Evolutionary conservation across 2,797 vertebrate genomes (phyloP), one percentile per base, ranked within the genome.

Genomic region (Jordanella pulchra): DNA sequence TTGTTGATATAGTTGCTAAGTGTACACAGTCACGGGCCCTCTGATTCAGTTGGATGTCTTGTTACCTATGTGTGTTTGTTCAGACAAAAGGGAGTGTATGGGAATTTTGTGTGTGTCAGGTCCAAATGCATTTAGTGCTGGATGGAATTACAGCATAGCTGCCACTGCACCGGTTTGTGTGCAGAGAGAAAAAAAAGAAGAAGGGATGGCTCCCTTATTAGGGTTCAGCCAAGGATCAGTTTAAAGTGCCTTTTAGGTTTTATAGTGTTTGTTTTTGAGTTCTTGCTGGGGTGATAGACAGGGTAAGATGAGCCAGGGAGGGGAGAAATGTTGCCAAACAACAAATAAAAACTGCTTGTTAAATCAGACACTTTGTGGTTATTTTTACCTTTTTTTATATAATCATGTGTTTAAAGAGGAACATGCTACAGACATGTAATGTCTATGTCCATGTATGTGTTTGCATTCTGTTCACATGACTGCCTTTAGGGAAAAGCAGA

Each of bases 1-100:
- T 81, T 76, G 84, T 89, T 89, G 91, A 91, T 89, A 79, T 76
- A 81, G 78, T 78, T 67, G 73, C 87, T 92, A 90, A 93, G 90
- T 92, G 91, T 87, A 88, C 70, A 71, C 69, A 80, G 76, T 82
- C 76, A 80, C 82, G 9, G 76, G 74, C 72, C 79, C 77, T 72
- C 76, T 44, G 25, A 68, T 80, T 77, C 85, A 82, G 69, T 80
- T 85, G 75, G 78, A 83, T 69, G 79, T 89, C 80, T 83, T 84
- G 82, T 68, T 77, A 68, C 83, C 80, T 77, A 66, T 82, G 83
- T 84, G 78, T 47, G 69, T 86, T 83, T 82, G 69, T 80, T 72
- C 67, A 79, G 81, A 72, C 74, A 79, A 78, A 81, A 78, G 73
- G 76, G 76, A 84, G 78, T 79, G 67, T 78, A 72, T 83, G 69